These are phyloP conservation scores for Eptatretus atami DNA, from an alignment of 2,797 vertebrate species.

Conservation along the genomic window DNA sequence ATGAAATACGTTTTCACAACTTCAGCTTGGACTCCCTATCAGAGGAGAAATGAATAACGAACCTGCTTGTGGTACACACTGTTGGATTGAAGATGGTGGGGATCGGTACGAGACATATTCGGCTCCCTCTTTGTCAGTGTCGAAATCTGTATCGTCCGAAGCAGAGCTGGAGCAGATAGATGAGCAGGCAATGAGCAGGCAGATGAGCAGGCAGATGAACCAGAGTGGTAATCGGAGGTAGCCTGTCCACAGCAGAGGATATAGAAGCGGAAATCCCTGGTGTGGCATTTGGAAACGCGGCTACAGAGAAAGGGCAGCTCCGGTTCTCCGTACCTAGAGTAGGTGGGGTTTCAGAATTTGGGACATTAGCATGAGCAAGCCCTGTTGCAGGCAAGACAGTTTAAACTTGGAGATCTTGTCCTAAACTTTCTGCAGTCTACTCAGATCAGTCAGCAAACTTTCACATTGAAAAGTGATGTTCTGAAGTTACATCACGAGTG, in stretches of 20 bases:
- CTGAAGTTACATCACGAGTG: too few relatives aligned
- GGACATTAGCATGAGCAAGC: too few relatives aligned
- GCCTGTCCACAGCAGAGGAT: background rate
- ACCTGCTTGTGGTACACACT: background rate
- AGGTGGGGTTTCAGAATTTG: too few relatives aligned
- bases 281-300: background rate
- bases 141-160: background rate
- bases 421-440: too few relatives aligned
- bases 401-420: too few relatives aligned
- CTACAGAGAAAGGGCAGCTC: background rate
- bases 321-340: background rate
- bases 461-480: too few relatives aligned
- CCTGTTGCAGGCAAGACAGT: too few relatives aligned
- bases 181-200: too few relatives aligned
- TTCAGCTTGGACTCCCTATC: too few relatives aligned
- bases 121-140: background rate
- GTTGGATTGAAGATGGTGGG: background rate
- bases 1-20: too few relatives aligned
- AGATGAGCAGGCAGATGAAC: background rate
- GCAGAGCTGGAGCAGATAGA: background rate
- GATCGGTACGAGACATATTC: background rate
- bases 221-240: background rate
- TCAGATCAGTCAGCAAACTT: too few relatives aligned
- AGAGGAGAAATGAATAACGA: background rate
- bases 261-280: background rate